Evolutionary conservation across 1,140 invertebrate genomes (phyloP).

Genomic region (Drosophila ambigua): DNA sequence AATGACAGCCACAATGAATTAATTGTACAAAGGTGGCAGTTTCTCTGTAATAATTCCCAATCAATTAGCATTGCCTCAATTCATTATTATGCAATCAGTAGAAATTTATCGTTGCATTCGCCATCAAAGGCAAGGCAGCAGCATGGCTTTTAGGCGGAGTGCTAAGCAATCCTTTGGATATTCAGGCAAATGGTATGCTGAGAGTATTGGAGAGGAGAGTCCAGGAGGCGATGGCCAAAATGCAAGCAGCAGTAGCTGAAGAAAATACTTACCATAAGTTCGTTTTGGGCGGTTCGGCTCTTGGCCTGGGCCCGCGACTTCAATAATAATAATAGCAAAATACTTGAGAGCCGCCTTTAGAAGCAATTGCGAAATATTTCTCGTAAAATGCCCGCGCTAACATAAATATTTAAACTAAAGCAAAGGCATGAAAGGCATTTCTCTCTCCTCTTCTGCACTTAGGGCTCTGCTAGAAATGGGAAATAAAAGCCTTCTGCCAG

Average conservation of each 20-base stretch:
- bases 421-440: conserved; percentile 57
- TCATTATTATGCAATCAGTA: no score
- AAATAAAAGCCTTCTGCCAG: conserved; percentile 64
- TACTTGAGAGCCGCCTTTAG: conserved; percentile 18
- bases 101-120: not conserved
- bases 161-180: no score
- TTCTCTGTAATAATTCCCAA: no score
- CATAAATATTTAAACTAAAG: conserved; percentile 74
- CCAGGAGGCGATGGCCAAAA: not conserved
- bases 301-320: conserved; percentile 13
- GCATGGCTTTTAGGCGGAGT: not conserved
- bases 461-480: conserved; percentile 31
- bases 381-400: conserved; percentile 60
- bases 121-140: not conserved
- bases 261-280: conserved; percentile 52
- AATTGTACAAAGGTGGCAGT: conserved; percentile 9
- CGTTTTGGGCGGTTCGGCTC: conserved; percentile 34
- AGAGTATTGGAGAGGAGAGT: not conserved
- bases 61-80: no score
- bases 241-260: conserved; percentile 6
- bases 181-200: not conserved
- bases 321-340: conserved; percentile 65
- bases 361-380: conserved; percentile 65
- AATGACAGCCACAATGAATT: not conserved
- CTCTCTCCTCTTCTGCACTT: conserved; percentile 20